A percentile compares a stretch with the other conserved stretches of the same genome.
Evolutionary conservation across 30 jellyfish, hydroid and myxozoan genomes (phyloP).

Genomic region (Morbakka virulenta): DNA sequence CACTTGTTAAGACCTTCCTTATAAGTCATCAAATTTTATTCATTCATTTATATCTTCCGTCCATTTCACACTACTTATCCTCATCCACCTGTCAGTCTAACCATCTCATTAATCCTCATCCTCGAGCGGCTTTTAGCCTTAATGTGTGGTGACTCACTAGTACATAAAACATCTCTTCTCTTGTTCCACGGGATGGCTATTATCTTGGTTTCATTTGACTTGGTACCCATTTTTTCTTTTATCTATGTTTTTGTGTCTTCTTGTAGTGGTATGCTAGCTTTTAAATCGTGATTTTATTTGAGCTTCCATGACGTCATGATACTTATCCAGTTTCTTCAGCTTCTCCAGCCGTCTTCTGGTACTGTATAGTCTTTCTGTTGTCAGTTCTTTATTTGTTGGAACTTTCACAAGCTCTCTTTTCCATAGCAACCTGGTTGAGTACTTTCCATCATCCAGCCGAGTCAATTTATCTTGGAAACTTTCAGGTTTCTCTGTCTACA

Average conservation of each 20-base stretch:
- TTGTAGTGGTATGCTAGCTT: constrained; percentile 3
- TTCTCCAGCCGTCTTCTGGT: constrained; percentile 47
- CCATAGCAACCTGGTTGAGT: constrained; percentile 59
- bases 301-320: constrained; percentile 53
- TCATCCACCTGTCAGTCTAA: no score
- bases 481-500: constrained; percentile 35
- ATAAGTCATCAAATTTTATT: no score
- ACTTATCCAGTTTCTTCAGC: constrained; percentile 46
- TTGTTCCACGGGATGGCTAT: constrained; percentile 47
- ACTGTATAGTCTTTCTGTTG: constrained; percentile 36
- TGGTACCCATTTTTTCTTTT: constrained; percentile 11
- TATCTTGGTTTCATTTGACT: constrained; percentile 13
- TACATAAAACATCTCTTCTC: constrained; percentile 11
- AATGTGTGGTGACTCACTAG: no score
- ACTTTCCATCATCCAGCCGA: constrained; percentile 46
- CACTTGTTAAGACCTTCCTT: constrained; percentile 1
- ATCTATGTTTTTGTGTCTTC: constrained; percentile 18
- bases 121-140: no score
- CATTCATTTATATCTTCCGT: no score
- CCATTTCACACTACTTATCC: no score
- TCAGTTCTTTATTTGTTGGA: constrained; percentile 33
- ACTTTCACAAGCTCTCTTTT: constrained; percentile 39
- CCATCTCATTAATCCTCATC: no score
- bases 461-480: constrained; percentile 21
- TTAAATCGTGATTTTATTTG: constrained; percentile 31